phyloP scores from a whole-genome alignment of 2,113 vertebrate genomes.

The Hippocampus zosterae region DNA sequence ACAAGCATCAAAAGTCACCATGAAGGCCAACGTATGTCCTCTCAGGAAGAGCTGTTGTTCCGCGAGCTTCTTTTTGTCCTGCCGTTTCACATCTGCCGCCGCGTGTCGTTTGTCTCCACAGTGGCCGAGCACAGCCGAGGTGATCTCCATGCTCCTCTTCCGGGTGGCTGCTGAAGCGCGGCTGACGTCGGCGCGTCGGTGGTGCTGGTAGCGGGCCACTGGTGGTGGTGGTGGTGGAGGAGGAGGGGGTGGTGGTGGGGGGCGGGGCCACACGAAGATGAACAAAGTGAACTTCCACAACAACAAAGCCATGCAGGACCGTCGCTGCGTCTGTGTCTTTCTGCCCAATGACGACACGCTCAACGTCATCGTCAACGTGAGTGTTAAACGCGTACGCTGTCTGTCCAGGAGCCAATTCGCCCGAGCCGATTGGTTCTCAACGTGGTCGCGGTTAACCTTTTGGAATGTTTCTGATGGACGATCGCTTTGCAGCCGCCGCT shows the following conservation, averaged over 20 bases:
- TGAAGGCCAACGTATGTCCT: no score
- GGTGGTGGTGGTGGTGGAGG: conserved; percentile 42
- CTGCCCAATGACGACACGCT: conserved; percentile 94
- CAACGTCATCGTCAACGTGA: conserved; percentile 95
- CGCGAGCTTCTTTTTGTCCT: conserved; percentile 45
- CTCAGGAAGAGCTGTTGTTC: no score
- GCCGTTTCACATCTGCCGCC: conserved; percentile 24
- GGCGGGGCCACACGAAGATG: conserved; percentile 81
- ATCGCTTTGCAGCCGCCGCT: no score
- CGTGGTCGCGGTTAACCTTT: no score
- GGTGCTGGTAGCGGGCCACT: not conserved
- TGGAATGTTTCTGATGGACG: no score
- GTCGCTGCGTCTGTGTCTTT: conserved; percentile 96
- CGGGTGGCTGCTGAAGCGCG: conserved; percentile 51
- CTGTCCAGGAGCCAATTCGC: no score
- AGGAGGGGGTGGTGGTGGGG: conserved; percentile 60
- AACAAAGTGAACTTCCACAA: conserved; percentile 95
- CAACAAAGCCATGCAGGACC: conserved; percentile 99
- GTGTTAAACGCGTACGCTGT: conserved; percentile 20
- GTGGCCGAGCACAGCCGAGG: conserved; percentile 24
- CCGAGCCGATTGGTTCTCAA: no score
- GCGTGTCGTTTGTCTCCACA: conserved; percentile 40
- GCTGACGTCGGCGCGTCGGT: conserved; percentile 34
- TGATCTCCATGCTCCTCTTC: conserved; percentile 47
- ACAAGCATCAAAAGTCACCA: no score